phyloP scores from a whole-genome alignment of 2,797 vertebrate species.

The Schizopygopsis malacanthus region DNA sequence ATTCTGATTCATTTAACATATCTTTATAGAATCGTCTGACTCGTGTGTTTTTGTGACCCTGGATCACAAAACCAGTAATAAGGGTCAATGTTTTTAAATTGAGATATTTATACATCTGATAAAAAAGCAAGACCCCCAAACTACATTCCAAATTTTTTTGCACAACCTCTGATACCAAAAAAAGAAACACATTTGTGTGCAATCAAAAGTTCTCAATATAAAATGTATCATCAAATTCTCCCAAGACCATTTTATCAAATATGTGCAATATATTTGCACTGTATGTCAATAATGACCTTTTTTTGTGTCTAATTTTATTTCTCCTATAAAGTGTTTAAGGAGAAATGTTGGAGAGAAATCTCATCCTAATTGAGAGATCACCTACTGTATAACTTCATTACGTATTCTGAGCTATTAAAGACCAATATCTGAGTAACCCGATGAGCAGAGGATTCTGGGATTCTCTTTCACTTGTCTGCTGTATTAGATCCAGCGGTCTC shows the following conservation, averaged over 20 bases:
- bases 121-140: no score
- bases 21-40: no score
- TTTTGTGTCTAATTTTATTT: not conserved
- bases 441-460: slow-evolving; percentile 9
- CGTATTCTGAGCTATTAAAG: not conserved
- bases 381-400: not conserved
- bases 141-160: no score
- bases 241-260: no score
- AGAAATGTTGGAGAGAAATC: not conserved
- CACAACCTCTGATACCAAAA: no score
- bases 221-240: not conserved
- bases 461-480: not conserved
- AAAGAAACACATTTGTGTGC: no score
- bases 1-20: no score
- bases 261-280: not conserved
- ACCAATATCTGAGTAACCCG: not conserved
- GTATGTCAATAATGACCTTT: not conserved
- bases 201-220: no score
- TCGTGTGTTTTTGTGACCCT: no score
- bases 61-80: no score
- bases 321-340: not conserved
- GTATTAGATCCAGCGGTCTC: not conserved
- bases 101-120: no score
- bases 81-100: no score
- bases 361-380: not conserved